Conservation (phyloP, 2,113 vertebrate species). For the Corvus hawaiiensis region DNA sequence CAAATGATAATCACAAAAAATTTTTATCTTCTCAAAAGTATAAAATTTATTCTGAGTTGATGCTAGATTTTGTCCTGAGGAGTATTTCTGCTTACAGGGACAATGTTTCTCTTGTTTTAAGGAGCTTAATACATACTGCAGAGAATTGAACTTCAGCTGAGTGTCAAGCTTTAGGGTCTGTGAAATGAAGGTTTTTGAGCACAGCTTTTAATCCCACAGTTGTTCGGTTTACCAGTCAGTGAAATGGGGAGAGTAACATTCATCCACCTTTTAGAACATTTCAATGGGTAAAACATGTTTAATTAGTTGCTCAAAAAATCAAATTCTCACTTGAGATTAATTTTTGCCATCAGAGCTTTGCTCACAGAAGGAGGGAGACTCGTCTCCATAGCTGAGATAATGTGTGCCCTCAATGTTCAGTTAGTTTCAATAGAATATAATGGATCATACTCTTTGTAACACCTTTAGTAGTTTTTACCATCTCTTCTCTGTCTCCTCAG, state of each 20-base stretch:
- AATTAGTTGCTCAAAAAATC: background rate
- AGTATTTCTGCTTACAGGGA: background rate
- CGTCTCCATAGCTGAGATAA: background rate
- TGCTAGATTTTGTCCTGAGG: background rate
- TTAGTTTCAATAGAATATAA: background rate
- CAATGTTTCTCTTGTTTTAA: background rate
- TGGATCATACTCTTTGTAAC: background rate
- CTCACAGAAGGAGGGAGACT: background rate
- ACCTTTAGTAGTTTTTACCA: background rate
- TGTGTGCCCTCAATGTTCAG: background rate
- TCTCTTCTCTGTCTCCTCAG: background rate
- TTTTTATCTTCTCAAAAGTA: background rate
- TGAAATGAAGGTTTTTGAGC: background rate
- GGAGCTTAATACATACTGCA: background rate
- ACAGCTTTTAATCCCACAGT: background rate
- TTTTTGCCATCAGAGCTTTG: background rate
- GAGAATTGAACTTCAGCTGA: background rate
- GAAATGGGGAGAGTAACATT: background rate
- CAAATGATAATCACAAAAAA: background rate
- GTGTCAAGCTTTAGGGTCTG: background rate
- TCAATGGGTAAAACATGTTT: background rate
- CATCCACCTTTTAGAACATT: background rate
- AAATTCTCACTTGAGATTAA: background rate
- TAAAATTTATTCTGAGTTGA: background rate
- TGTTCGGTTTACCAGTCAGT: background rate